Evolutionary conservation across 2,888 invertebrate genomes (phyloP).

Genomic region (Zhuqinia jingwanae): DNA sequence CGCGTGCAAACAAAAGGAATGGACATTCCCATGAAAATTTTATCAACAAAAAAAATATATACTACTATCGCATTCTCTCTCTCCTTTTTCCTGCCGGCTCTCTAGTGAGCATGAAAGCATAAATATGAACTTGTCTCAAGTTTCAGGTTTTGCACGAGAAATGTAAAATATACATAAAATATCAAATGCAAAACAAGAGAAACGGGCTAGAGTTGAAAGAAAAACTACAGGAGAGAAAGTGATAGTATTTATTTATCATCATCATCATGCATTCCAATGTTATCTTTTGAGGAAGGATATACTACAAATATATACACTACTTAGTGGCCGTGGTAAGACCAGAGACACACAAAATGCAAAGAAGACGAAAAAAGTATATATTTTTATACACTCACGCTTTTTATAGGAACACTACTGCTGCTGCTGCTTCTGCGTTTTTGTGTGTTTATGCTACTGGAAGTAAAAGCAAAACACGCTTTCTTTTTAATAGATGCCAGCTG

Average conservation of each 20-base stretch:
- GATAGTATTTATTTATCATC: conserved; percentile 24
- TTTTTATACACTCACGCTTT: too few relatives aligned
- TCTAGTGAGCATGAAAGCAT: not conserved
- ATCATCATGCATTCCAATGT: conserved; percentile 9
- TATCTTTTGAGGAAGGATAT: too few relatives aligned
- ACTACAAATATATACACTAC: too few relatives aligned
- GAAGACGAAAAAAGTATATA: too few relatives aligned
- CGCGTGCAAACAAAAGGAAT: not conserved
- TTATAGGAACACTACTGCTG: too few relatives aligned
- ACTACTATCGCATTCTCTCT: too few relatives aligned
- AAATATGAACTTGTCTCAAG: conserved; percentile 7
- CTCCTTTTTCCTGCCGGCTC: too few relatives aligned
- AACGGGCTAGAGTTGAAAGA: not conserved
- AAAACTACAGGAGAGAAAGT: not conserved
- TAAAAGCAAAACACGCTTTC: conserved; percentile 28
- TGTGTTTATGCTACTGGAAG: not conserved
- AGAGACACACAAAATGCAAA: too few relatives aligned
- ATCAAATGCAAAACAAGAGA: not conserved
- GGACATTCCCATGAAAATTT: not conserved
- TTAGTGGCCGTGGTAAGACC: too few relatives aligned
- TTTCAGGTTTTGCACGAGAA: not conserved
- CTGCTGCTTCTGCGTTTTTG: too few relatives aligned
- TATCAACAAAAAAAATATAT: not conserved
- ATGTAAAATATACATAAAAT: not conserved
- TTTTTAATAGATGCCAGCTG: conserved; percentile 63